Evolutionary conservation across 2,797 vertebrate genomes (phyloP).

Genomic region (Leptoclinus maculatus): DNA sequence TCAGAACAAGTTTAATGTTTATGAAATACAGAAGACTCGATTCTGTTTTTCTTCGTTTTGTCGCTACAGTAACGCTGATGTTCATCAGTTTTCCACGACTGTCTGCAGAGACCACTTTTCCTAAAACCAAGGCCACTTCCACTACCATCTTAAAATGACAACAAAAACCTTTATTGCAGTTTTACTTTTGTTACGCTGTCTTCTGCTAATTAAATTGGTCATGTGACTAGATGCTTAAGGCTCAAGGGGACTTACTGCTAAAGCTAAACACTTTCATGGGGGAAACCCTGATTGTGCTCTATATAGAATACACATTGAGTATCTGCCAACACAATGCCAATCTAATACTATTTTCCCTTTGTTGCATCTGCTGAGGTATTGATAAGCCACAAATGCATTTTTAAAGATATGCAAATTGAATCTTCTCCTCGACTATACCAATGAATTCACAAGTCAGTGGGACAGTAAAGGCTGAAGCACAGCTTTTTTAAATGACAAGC

Average conservation of each 20-base stretch:
- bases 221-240: neutral
- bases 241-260: neutral
- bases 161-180: neutral
- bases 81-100: neutral
- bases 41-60: neutral
- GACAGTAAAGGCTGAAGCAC: neutral
- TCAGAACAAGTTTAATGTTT: neutral
- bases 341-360: neutral
- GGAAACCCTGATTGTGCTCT: neutral
- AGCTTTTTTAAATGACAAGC: neutral
- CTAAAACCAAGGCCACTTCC: neutral
- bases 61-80: neutral
- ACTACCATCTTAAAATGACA: neutral
- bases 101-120: neutral
- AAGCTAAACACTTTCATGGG: neutral
- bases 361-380: neutral
- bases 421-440: neutral
- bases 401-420: neutral
- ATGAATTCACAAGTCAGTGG: neutral
- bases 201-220: neutral
- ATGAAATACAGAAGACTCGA: conserved; percentile 2
- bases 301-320: neutral
- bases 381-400: neutral
- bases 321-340: neutral
- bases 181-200: neutral